Evolutionary conservation across 2,888 invertebrate genomes (phyloP).

Genomic region (Abrostola triplasia): DNA sequence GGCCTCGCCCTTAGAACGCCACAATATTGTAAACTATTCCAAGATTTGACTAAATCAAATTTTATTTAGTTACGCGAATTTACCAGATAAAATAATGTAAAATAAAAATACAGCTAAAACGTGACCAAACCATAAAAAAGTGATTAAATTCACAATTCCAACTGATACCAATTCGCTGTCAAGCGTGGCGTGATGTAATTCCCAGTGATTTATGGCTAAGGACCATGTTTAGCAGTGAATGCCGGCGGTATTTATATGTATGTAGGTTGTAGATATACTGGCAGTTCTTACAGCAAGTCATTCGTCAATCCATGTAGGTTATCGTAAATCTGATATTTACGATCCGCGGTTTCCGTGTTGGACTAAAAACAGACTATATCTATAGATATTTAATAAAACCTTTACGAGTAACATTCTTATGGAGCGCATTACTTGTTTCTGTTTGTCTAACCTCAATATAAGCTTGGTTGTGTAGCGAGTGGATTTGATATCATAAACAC

Average conservation of each 20-base stretch:
- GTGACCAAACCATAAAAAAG: neutral
- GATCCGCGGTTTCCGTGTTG: conserved; percentile 34
- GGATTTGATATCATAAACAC: no score
- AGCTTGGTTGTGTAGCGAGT: no score
- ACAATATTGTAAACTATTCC: no score
- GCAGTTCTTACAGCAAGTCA: conserved; percentile 17
- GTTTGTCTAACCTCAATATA: no score
- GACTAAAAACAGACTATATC: conserved; percentile 13
- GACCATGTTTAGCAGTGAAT: neutral
- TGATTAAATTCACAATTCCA: neutral
- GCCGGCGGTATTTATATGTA: conserved; percentile 4
- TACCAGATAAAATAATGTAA: no score
- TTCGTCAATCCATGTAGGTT: conserved; percentile 31
- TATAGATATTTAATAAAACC: conserved; percentile 6
- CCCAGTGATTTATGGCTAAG: conserved; percentile 27
- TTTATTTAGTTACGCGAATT: no score
- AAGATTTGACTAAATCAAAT: no score
- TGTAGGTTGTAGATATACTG: conserved; percentile 18
- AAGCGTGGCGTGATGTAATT: conserved; percentile 19
- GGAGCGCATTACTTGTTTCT: no score
- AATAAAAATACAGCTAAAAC: neutral
- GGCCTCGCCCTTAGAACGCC: no score
- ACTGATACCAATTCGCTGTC: neutral
- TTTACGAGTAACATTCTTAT: neutral
- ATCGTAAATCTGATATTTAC: conserved; percentile 33